Evolutionary conservation across 2,888 invertebrate species (phyloP).

Genomic region (Noctua janthina): DNA sequence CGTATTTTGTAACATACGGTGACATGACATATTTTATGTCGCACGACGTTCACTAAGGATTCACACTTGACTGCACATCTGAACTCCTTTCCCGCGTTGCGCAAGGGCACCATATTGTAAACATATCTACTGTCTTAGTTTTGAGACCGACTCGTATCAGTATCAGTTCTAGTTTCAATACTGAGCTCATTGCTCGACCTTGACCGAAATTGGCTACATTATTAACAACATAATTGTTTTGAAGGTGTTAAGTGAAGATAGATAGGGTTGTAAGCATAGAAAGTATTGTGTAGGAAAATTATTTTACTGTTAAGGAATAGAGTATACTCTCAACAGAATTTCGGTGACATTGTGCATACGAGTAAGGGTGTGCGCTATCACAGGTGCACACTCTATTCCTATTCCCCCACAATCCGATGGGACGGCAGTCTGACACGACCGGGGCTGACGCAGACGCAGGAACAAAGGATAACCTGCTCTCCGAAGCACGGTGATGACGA

Average conservation of each 20-base stretch:
- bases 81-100: conserved; percentile 42
- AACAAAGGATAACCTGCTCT: not conserved
- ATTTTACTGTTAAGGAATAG: not conserved
- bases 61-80: conserved; percentile 53
- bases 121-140: conserved; percentile 19
- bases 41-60: conserved; percentile 33
- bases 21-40: conserved; percentile 41
- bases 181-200: conserved; percentile 11
- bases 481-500: no score
- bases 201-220: conserved; percentile 32
- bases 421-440: not conserved
- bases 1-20: conserved; percentile 13
- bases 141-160: conserved; percentile 25
- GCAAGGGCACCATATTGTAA: conserved; percentile 37
- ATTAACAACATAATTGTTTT: conserved; percentile 5
- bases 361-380: not conserved
- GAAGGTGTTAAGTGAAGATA: not conserved
- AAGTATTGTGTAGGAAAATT: not conserved
- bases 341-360: not conserved
- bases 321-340: not conserved
- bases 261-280: not conserved
- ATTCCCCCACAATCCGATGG: not conserved
- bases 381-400: not conserved
- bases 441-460: not conserved
- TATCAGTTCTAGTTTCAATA: conserved; percentile 23